Conservation (phyloP, 2,888 invertebrate genomes). For the Himalopsyche tibetana region DNA sequence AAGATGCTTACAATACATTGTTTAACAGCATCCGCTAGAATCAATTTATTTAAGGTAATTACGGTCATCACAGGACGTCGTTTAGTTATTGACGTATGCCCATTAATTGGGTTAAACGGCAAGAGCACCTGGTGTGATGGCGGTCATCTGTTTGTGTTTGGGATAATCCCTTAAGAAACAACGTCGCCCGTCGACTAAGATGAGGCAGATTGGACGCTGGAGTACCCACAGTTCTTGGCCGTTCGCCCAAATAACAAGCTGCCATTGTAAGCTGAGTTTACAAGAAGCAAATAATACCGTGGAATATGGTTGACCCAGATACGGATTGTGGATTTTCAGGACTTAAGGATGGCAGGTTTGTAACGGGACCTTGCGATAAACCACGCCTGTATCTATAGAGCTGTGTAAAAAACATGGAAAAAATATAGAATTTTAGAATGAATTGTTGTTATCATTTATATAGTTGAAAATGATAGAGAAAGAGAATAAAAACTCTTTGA, state of each 20-base stretch:
- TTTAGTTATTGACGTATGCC: constrained; percentile 19
- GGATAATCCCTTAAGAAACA: constrained; percentile 52
- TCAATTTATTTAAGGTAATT: neutral
- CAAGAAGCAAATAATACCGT: constrained; percentile 34
- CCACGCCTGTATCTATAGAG: constrained; percentile 13
- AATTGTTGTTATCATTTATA: neutral
- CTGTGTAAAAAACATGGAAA: neutral
- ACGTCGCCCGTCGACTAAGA: constrained; percentile 21
- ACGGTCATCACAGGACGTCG: neutral
- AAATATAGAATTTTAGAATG: neutral
- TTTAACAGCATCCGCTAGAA: constrained; percentile 1
- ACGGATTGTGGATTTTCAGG: constrained; percentile 20
- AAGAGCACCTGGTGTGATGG: neutral
- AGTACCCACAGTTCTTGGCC: constrained; percentile 9
- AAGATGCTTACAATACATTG: neutral
- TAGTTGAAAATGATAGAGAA: neutral
- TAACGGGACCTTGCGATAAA: constrained; percentile 14
- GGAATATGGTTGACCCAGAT: constrained; percentile 26
- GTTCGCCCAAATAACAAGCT: constrained; percentile 30
- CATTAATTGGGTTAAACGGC: constrained; percentile 27
- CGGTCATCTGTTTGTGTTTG: constrained; percentile 43
- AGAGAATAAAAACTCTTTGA: neutral
- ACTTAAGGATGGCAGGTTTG: constrained; percentile 1
- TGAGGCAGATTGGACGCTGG: neutral
- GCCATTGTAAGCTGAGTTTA: constrained; percentile 29